A percentile compares a stretch with the other conserved stretches of the same genome.
These are phyloP conservation scores for Homarus gammarus DNA, from an alignment of 2,888 invertebrate species.

Conservation along the genomic window DNA sequence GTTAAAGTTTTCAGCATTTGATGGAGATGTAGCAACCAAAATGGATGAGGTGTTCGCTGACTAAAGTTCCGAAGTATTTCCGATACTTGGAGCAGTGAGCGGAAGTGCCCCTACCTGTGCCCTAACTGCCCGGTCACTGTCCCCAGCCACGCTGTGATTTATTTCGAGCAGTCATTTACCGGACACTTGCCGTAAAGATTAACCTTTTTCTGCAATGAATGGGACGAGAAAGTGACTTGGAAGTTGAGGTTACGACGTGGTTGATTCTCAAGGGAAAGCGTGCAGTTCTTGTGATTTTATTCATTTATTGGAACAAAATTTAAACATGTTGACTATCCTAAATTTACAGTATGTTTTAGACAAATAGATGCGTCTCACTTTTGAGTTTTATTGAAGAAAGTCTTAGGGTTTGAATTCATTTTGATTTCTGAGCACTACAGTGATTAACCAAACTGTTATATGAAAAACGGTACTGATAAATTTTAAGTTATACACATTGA, in stretches of 20 bases:
- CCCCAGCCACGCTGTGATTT: background rate
- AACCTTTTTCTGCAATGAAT: background rate
- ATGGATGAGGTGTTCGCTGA: slow-evolving; percentile 29
- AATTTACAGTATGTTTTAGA: no score
- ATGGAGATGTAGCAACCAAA: background rate
- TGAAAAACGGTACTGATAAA: no score
- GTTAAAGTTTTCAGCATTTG: background rate
- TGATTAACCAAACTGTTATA: no score
- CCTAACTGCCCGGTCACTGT: slow-evolving; percentile 19
- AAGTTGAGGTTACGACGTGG: background rate
- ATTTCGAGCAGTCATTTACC: background rate
- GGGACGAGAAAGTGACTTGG: background rate
- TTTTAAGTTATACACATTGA: no score
- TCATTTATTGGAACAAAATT: background rate
- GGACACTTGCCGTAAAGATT: background rate
- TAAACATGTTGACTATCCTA: no score
- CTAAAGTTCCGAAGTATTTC: slow-evolving; percentile 56
- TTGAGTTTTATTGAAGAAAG: no score
- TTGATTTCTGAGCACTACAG: no score
- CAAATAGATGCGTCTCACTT: no score
- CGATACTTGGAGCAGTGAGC: slow-evolving; percentile 20
- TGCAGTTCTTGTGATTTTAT: background rate
- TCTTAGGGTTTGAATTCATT: no score
- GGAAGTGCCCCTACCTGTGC: slow-evolving; percentile 33
- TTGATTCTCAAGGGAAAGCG: background rate